phyloP scores from a whole-genome alignment of 2,113 vertebrate species.

The Addax nasomaculatus region DNA sequence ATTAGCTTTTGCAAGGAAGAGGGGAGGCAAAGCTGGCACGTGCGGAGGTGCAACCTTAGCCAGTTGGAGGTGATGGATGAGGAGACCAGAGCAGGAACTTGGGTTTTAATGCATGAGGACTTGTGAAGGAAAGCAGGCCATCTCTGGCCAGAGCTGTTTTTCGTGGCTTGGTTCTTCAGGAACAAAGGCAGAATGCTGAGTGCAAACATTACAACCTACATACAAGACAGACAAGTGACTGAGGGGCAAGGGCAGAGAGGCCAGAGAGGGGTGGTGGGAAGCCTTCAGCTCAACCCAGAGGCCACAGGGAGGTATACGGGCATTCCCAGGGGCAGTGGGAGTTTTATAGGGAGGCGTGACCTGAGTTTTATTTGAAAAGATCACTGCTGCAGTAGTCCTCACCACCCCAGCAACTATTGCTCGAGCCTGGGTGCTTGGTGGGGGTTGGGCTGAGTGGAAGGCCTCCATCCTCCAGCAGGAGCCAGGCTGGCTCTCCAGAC shows the following conservation, averaged over 20 bases:
- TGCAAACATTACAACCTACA: accelerated
- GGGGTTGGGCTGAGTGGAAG: accelerated
- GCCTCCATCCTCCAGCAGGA: not conserved
- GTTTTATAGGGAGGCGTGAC: too few relatives aligned
- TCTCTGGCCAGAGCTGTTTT: not conserved
- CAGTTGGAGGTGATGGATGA: not conserved
- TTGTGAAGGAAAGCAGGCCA: slow-evolving; percentile 10
- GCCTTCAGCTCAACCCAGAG: accelerated
- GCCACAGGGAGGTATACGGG: accelerated
- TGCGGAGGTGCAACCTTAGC: accelerated
- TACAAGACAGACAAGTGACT: accelerated
- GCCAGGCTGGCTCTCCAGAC: not conserved
- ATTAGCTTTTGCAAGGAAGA: not conserved
- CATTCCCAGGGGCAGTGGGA: not conserved
- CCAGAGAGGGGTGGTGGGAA: accelerated
- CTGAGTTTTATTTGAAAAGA: not conserved
- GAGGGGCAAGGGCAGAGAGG: not conserved
- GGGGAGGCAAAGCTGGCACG: not conserved
- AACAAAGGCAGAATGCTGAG: not conserved
- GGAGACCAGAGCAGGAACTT: not conserved
- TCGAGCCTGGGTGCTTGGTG: accelerated
- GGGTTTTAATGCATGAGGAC: not conserved
- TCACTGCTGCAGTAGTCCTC: accelerated
- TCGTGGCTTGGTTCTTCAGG: not conserved
- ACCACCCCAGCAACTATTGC: not conserved